Base-by-base conservation (phyloP, 2,113 vertebrate genomes). In the Vanacampus margaritifer region DNA sequence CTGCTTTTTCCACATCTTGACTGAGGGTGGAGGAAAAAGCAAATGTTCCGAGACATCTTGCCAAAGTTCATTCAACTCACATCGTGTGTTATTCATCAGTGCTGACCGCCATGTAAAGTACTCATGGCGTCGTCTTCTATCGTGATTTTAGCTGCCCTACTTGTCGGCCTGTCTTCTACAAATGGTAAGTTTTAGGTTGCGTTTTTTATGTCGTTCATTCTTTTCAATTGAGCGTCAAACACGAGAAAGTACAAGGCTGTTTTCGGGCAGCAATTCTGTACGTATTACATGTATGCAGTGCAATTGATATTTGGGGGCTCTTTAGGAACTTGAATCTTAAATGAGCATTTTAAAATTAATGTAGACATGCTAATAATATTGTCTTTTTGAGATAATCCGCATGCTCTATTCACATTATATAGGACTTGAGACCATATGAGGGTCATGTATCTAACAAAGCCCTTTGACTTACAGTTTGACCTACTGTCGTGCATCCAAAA, bases 61-160 rank as follows among this genome's bases (percentile, higher is more conserved):
- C 39, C 23, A 24, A 26, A 46, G 46, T 65, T 48, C n/a, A 21
- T 0, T n/a, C 21, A 11, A 32, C 45, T 65, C 63, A 35, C n/a
- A 16, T 9, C 13, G 28, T 39, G 53, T 64, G n/a, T 54, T 36
- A 57, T 41, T 57, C 24, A 54, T 23, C 21, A 11, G 50, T 6
- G 36, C 5, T 32, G 71, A 19, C 56, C 46, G 17, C 46, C 26
- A 56, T 36, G 11, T 53, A 26, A n/a, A 41, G 6, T 17, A 16
- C 48, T 10, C 6, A 81, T 81, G 79, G 68, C 65, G 0, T 54
- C 64, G 43, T 69, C 51, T 64, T 67, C 21, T 37, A 24, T 66
- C 7, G 12, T 74, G 48, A 46, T 81, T 26, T 3, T 64, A 1
- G 57, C 5, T 14, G 26, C 58, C 51, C 26, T 81, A 12, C 26